phyloP scores from a whole-genome alignment of 2,113 vertebrate genomes.

The Pagrus major region DNA sequence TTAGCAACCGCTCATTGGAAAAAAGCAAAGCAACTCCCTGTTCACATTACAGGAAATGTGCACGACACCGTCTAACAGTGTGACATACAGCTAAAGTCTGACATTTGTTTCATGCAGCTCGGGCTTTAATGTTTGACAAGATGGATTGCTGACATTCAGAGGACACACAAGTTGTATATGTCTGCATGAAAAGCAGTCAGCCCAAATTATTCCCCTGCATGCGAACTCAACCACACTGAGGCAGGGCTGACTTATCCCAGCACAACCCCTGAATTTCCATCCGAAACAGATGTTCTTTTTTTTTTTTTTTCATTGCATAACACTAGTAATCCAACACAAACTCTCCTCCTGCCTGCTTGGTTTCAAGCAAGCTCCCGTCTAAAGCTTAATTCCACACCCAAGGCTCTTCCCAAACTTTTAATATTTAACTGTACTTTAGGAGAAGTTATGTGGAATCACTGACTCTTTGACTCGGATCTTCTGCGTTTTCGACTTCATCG shows the following conservation, averaged over 20 bases:
- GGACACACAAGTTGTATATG: constrained; percentile 61
- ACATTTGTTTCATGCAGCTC: constrained; percentile 28
- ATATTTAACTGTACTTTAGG: constrained; percentile 49
- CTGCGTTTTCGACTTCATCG: neutral
- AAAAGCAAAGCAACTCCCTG: neutral
- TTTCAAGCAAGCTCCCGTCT: constrained; percentile 22
- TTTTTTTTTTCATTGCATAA: constrained; percentile 77
- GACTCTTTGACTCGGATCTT: constrained; percentile 6
- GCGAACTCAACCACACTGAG: constrained; percentile 72
- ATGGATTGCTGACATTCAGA: constrained; percentile 41
- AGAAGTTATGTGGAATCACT: constrained; percentile 1
- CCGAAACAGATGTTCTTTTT: constrained; percentile 78
- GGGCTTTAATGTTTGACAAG: constrained; percentile 26
- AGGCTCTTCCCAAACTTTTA: constrained; percentile 32
- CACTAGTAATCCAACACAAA: constrained; percentile 68
- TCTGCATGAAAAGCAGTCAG: constrained; percentile 59
- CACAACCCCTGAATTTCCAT: constrained; percentile 68
- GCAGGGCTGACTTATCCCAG: constrained; percentile 59
- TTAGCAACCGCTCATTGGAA: neutral
- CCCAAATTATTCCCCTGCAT: constrained; percentile 75
- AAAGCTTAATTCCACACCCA: constrained; percentile 37
- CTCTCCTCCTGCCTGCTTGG: constrained; percentile 37
- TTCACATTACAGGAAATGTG: constrained; percentile 24
- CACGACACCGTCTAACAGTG: neutral
- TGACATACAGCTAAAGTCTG: neutral